phyloP scores from a whole-genome alignment of 1,140 invertebrate species.

The Drosophila auraria region DNA sequence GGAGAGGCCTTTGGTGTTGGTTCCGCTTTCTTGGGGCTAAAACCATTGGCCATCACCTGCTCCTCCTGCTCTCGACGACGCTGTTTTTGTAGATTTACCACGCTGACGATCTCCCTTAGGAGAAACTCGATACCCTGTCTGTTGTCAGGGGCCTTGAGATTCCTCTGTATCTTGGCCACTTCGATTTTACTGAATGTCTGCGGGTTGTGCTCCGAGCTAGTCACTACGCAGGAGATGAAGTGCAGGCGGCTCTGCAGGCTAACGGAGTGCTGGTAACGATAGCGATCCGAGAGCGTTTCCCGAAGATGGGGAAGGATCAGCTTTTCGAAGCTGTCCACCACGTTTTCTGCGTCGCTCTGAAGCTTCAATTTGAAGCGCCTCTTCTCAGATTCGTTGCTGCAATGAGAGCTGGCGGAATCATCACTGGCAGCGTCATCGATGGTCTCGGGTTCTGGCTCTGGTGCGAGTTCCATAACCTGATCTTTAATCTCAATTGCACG shows the following conservation, averaged over 20 bases:
- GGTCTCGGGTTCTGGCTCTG: not conserved
- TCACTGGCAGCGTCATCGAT: constrained; percentile 30
- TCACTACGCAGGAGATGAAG: constrained; percentile 77
- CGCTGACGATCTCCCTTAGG: constrained; percentile 65
- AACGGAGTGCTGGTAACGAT: constrained; percentile 50
- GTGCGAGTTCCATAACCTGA: not conserved
- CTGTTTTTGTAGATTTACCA: constrained; percentile 69
- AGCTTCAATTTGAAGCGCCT: constrained; percentile 51
- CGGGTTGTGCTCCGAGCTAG: constrained; percentile 66
- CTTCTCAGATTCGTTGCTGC: constrained; percentile 34
- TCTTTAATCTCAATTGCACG: not conserved
- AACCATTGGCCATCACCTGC: constrained; percentile 19
- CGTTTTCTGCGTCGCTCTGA: constrained; percentile 48
- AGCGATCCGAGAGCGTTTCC: constrained; percentile 42
- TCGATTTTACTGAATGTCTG: constrained; percentile 64
- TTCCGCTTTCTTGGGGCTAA: constrained; percentile 23
- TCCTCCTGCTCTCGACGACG: constrained; percentile 35
- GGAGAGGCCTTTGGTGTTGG: not conserved
- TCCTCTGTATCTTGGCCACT: constrained; percentile 70
- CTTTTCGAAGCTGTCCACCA: constrained; percentile 76
- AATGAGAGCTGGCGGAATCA: constrained; percentile 27
- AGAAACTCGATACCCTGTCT: constrained; percentile 66
- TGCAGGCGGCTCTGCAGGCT: constrained; percentile 50
- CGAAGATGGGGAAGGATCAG: constrained; percentile 67
- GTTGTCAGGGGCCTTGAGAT: constrained; percentile 66